These are phyloP conservation scores for Gymnocheta viridis DNA, from an alignment of 2,888 invertebrate genomes.

Conservation along the genomic window DNA sequence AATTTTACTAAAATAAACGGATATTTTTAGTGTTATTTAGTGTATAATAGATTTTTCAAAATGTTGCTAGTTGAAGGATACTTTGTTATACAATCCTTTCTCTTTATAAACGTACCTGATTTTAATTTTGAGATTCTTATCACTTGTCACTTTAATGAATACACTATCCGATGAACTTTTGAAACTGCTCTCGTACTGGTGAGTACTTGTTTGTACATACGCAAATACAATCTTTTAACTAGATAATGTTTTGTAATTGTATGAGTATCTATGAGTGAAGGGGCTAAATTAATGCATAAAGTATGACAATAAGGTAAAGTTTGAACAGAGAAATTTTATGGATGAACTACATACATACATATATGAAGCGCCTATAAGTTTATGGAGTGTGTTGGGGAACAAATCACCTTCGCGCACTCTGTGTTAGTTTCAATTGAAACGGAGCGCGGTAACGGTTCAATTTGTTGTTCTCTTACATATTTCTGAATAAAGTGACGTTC, in stretches of 20 bases:
- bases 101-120: no score
- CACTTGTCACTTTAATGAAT: no score
- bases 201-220: slow-evolving; percentile 22
- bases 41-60: no score
- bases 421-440: slow-evolving; percentile 63
- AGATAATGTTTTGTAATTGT: slow-evolving; percentile 49
- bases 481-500: background rate
- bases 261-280: slow-evolving; percentile 1
- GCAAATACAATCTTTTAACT: slow-evolving; percentile 5
- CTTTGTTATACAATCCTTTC: no score
- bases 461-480: slow-evolving; percentile 1
- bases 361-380: background rate
- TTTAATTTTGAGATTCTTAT: no score
- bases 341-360: no score
- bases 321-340: slow-evolving; percentile 39
- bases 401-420: slow-evolving; percentile 54
- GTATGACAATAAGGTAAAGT: slow-evolving; percentile 47
- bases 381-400: background rate
- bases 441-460: slow-evolving; percentile 60
- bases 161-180: background rate
- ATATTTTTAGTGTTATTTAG: no score
- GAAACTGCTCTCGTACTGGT: background rate
- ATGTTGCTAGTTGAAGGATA: no score
- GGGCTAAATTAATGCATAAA: slow-evolving; percentile 53
- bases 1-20: no score